These are phyloP conservation scores for Catocala fraxini DNA, from an alignment of 2,888 invertebrate genomes.

Conservation along the genomic window DNA sequence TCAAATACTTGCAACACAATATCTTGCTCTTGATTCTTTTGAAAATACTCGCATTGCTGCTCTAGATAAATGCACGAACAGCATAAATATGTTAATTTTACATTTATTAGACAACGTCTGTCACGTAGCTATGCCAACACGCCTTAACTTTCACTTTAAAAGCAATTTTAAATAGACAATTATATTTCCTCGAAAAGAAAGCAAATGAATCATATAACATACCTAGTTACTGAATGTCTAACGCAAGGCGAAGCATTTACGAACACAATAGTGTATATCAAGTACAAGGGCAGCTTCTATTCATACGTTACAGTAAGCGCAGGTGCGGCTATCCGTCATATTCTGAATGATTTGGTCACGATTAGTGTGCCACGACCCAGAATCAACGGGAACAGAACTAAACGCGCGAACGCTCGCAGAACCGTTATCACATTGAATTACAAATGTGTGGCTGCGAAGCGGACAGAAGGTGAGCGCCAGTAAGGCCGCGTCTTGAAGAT, in stretches of 20 bases:
- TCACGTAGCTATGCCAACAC: conserved; percentile 64
- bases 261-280: conserved; percentile 26
- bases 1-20: too few species aligned
- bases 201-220: conserved; percentile 73
- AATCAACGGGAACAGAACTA: conserved; percentile 67
- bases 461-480: conserved; percentile 59
- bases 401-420: conserved; percentile 73
- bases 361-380: conserved; percentile 75
- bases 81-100: conserved; percentile 14
- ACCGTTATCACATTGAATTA: conserved; percentile 85
- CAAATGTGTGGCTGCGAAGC: conserved; percentile 71
- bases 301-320: conserved; percentile 33
- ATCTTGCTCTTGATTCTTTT: background rate
- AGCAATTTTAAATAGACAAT: conserved; percentile 70
- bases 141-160: conserved; percentile 77
- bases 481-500: conserved; percentile 64
- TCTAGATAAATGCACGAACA: conserved; percentile 1
- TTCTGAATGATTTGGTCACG: conserved; percentile 57
- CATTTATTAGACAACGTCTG: conserved; percentile 41
- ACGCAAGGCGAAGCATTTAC: conserved; percentile 56
- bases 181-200: conserved; percentile 74
- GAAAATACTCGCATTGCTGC: background rate
- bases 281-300: conserved; percentile 28
- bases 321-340: conserved; percentile 47
- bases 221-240: background rate